phyloP scores from a whole-genome alignment of 2,797 vertebrate species.

The Heterohyrax brucei region DNA sequence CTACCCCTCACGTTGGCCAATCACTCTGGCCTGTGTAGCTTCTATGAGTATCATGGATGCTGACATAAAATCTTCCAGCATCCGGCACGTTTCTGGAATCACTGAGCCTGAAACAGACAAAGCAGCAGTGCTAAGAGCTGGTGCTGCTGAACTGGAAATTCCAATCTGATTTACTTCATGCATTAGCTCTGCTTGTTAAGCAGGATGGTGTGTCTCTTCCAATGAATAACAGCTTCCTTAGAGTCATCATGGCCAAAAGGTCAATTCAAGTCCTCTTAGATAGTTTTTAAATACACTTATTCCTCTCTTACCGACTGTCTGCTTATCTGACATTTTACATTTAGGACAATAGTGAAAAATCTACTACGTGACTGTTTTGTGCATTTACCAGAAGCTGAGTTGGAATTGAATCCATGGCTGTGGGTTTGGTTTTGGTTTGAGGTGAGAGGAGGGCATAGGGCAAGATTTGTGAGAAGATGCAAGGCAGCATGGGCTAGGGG shows the following conservation, averaged over 20 bases:
- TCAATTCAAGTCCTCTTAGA: constrained; percentile 17
- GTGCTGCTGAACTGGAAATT: constrained; percentile 21
- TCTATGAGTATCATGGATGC: not conserved
- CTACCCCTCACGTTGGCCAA: not conserved
- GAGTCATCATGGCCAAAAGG: not conserved
- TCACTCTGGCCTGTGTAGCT: not conserved
- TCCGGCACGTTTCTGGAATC: constrained; percentile 5
- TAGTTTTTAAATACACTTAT: not conserved
- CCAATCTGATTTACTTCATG: constrained; percentile 51
- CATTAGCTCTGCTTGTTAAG: constrained; percentile 62
- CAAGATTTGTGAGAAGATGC: too few relatives aligned
- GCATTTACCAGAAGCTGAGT: too few relatives aligned
- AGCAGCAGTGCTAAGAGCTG: not conserved
- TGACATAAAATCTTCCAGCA: constrained; percentile 39
- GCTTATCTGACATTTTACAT: too few relatives aligned
- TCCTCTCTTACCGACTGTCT: too few relatives aligned
- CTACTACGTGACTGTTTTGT: too few relatives aligned
- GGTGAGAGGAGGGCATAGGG: too few relatives aligned
- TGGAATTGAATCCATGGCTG: too few relatives aligned
- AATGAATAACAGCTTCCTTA: constrained; percentile 30
- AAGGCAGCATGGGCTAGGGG: too few relatives aligned
- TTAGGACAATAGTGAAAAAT: too few relatives aligned
- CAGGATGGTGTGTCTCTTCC: not conserved
- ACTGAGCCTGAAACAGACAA: constrained; percentile 52
- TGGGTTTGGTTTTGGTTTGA: too few relatives aligned